Conservation (phyloP, 2,797 vertebrate genomes). For the Epinephelus coioides region DNA sequence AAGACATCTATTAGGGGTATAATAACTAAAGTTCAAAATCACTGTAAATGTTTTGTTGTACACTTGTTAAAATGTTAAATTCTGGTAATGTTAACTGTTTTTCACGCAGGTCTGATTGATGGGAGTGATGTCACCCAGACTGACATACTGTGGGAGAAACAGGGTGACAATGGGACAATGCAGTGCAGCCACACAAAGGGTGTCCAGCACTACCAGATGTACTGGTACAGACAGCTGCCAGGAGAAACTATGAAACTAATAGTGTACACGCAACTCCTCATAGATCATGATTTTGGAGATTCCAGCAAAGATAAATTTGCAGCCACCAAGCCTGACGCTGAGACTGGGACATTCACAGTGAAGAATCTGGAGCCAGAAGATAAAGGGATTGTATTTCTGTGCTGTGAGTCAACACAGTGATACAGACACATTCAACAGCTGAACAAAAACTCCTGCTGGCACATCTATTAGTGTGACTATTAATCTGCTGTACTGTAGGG, state of each 20-base stretch:
- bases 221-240: constrained; percentile 64
- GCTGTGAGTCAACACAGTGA: constrained; percentile 56
- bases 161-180: background rate
- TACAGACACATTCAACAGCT: background rate
- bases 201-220: background rate
- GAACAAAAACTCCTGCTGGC: constrained; percentile 46
- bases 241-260: constrained; percentile 20
- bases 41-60: background rate
- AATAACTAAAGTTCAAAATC: no score
- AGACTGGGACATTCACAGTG: constrained; percentile 66
- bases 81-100: background rate
- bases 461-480: background rate
- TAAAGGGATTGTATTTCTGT: constrained; percentile 64
- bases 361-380: constrained; percentile 48
- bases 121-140: constrained; percentile 12
- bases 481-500: constrained; percentile 5
- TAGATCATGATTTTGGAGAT: background rate
- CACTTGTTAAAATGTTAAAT: background rate
- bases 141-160: background rate
- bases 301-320: constrained; percentile 20
- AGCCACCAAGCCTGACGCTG: constrained; percentile 25
- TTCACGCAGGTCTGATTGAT: constrained; percentile 26
- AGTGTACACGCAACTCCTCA: background rate
- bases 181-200: constrained; percentile 35
- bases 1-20: no score